Evolutionary conservation across 2,113 vertebrate genomes (phyloP).

Genomic region (Tauraco erythrolophus): DNA sequence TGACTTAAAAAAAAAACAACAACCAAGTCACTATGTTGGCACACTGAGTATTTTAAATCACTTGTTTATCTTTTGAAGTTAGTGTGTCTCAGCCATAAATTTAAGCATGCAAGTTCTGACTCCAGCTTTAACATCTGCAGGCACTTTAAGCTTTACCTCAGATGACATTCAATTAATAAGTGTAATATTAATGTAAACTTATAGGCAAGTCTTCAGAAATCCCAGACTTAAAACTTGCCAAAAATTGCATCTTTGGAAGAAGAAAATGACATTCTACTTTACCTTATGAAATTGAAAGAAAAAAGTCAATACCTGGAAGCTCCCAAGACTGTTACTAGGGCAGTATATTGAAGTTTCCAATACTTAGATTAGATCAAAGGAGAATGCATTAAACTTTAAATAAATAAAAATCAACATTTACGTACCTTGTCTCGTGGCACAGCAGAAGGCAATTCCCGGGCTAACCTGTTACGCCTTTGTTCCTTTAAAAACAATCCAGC

Average conservation of each 20-base stretch:
- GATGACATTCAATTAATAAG: not conserved
- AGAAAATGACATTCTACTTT: not conserved
- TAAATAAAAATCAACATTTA: not conserved
- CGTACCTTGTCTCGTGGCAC: slow-evolving; percentile 93
- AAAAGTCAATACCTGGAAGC: not conserved
- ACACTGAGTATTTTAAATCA: not conserved
- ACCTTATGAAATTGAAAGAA: not conserved
- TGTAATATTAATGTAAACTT: not conserved
- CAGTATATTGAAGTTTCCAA: not conserved
- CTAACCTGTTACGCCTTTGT: slow-evolving; percentile 91
- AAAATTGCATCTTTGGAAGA: not conserved
- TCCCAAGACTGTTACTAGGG: not conserved
- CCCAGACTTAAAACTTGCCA: not conserved
- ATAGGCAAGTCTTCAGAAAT: not conserved
- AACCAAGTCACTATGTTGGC: not conserved
- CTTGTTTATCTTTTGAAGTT: not conserved
- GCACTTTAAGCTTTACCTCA: not conserved
- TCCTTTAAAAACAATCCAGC: slow-evolving; percentile 81
- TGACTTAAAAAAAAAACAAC: not conserved
- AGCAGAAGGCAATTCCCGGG: slow-evolving; percentile 88
- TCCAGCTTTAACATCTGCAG: not conserved
- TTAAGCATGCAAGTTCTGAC: not conserved
- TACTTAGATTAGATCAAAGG: not conserved
- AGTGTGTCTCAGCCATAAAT: not conserved
- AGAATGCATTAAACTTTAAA: not conserved